These are phyloP conservation scores for Venustoraphidia nigricollis DNA, from an alignment of 2,888 invertebrate genomes.

Conservation along the genomic window DNA sequence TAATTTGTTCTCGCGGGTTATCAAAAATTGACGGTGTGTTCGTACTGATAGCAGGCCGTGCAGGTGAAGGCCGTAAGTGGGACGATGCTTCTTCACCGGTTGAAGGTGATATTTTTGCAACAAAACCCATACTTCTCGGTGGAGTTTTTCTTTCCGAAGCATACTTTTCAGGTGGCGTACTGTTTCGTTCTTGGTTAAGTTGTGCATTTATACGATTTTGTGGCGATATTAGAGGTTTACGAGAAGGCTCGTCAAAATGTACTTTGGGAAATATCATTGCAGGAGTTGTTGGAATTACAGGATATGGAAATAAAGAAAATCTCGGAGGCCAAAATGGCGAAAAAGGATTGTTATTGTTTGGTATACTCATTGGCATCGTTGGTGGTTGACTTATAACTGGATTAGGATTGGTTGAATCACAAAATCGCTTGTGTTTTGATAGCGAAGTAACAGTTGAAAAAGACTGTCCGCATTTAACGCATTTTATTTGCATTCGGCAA, in stretches of 20 bases:
- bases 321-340: slow-evolving; percentile 47
- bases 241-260: too few relatives aligned
- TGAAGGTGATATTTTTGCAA: slow-evolving; percentile 46
- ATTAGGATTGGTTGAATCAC: slow-evolving; percentile 59
- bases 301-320: slow-evolving; percentile 29
- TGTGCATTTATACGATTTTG: slow-evolving; percentile 1
- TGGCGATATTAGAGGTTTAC: too few relatives aligned
- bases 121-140: slow-evolving; percentile 29
- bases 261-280: too few relatives aligned
- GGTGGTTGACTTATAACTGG: slow-evolving; percentile 20
- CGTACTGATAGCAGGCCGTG: slow-evolving; percentile 32
- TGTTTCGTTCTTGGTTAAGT: slow-evolving; percentile 10
- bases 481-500: slow-evolving; percentile 87
- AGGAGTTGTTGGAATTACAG: slow-evolving; percentile 12
- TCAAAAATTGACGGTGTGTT: slow-evolving; percentile 16
- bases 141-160: slow-evolving; percentile 28
- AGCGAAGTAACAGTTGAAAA: slow-evolving; percentile 86
- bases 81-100: slow-evolving; percentile 48
- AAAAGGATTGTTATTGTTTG: slow-evolving; percentile 21
- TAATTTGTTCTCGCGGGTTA: slow-evolving; percentile 20
- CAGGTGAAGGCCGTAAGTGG: slow-evolving; percentile 48
- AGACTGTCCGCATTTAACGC: slow-evolving; percentile 84
- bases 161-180: slow-evolving; percentile 6
- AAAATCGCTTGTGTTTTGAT: slow-evolving; percentile 91
- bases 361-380: slow-evolving; percentile 19